Conservation (phyloP, 2,797 vertebrate genomes). For the Crossoptilon crossoptilon region DNA sequence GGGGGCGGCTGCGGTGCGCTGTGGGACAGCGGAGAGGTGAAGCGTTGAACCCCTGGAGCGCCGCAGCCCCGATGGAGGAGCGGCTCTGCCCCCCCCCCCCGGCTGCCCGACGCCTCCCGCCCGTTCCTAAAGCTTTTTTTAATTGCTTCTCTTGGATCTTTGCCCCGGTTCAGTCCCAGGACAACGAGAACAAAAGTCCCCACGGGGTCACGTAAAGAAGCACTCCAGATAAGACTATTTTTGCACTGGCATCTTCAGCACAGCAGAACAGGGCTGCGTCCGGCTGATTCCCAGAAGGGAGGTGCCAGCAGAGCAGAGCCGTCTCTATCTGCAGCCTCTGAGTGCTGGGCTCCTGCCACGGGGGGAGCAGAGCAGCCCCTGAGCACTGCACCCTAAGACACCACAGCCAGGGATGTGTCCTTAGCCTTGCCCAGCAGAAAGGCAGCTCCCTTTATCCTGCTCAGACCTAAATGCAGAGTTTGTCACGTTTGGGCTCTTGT, state of each 20-base stretch:
- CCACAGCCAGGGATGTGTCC: neutral
- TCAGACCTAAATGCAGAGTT: neutral
- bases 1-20: too few species aligned
- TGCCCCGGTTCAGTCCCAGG: neutral
- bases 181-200: neutral
- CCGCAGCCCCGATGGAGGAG: too few species aligned
- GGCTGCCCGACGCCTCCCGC: neutral
- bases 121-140: accelerated
- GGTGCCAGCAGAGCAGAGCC: neutral
- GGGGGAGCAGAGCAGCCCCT: neutral
- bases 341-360: neutral
- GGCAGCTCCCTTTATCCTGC: neutral
- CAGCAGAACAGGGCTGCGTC: accelerated
- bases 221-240: neutral
- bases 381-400: neutral
- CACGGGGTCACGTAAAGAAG: accelerated
- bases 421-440: too few species aligned
- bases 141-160: neutral
- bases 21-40: too few species aligned
- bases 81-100: too few species aligned
- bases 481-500: neutral
- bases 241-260: neutral
- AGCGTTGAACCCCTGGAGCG: too few species aligned
- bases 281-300: neutral
- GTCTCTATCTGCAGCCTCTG: neutral